A percentile compares a stretch with the other conserved stretches of the same genome.
Conservation (phyloP, 2,797 vertebrate genomes). For the Ataeniobius toweri region DNA sequence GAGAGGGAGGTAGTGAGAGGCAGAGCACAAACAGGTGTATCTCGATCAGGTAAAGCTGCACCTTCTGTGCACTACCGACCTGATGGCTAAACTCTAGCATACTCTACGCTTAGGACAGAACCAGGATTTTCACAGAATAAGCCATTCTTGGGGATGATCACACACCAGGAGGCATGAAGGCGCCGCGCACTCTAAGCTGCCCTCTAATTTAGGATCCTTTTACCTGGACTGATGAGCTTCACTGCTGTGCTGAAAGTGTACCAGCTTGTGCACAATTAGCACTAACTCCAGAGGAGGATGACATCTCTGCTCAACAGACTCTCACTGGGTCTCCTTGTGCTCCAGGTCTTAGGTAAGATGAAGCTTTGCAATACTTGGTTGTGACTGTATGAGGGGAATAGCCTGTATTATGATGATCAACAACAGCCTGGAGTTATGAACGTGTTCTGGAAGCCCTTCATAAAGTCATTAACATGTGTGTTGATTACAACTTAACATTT, state of each 20-base stretch:
- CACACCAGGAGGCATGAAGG: conserved; percentile 27
- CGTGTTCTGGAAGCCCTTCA: not conserved
- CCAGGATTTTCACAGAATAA: not conserved
- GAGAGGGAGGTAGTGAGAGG: conserved; percentile 24
- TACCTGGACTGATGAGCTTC: conserved; percentile 53
- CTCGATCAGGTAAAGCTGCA: conserved; percentile 55
- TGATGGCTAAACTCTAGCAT: conserved; percentile 29
- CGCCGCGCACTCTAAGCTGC: conserved; percentile 15
- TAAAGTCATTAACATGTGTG: too few species aligned
- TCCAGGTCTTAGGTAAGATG: conserved; percentile 61
- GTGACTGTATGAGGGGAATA: not conserved
- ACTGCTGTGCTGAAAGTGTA: conserved; percentile 13
- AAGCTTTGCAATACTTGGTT: not conserved
- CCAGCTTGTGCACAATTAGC: conserved; percentile 20
- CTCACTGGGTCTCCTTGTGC: conserved; percentile 50
- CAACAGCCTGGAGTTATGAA: not conserved
- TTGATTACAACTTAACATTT: conserved; percentile 1
- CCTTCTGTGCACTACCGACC: conserved; percentile 31
- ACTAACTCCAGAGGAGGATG: conserved; percentile 59
- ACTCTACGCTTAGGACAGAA: not conserved
- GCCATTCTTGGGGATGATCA: conserved; percentile 26
- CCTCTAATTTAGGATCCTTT: conserved; percentile 28
- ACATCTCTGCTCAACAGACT: conserved; percentile 47
- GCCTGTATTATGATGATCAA: not conserved
- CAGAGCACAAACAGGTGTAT: conserved; percentile 72